Evolutionary conservation across 2,888 invertebrate species (phyloP).

Genomic region (Spodoptera picta): DNA sequence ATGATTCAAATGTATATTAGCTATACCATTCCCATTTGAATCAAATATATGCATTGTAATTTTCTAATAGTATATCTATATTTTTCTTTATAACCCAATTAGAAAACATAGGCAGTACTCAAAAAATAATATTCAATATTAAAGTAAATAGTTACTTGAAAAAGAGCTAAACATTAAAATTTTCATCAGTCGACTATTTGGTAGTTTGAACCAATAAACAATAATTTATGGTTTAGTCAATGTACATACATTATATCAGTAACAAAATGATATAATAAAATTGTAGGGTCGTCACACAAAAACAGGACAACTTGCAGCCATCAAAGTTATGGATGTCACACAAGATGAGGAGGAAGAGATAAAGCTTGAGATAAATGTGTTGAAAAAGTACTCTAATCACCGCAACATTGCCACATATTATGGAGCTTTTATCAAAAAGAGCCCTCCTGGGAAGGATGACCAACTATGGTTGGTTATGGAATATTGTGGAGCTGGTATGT

Average conservation of each 20-base stretch:
- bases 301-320: slow-evolving; percentile 99
- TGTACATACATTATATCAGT: neutral
- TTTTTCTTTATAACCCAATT: too few relatives aligned
- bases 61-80: too few relatives aligned
- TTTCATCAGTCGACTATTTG: too few relatives aligned
- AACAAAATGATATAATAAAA: slow-evolving; percentile 4
- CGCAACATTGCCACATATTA: slow-evolving; percentile 99
- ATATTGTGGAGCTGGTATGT: slow-evolving; percentile 97
- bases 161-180: too few relatives aligned
- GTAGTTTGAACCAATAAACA: too few relatives aligned
- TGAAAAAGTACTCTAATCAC: slow-evolving; percentile 99
- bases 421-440: slow-evolving; percentile 99
- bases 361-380: slow-evolving; percentile 99
- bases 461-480: slow-evolving; percentile 99
- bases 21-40: too few relatives aligned
- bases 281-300: slow-evolving; percentile 99
- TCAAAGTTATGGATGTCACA: slow-evolving; percentile 99
- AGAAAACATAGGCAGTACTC: too few relatives aligned
- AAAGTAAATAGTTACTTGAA: too few relatives aligned
- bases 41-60: too few relatives aligned
- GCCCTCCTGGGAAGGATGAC: slow-evolving; percentile 99
- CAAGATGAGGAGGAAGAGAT: slow-evolving; percentile 99
- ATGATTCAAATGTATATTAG: too few relatives aligned
- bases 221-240: too few relatives aligned
- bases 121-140: too few relatives aligned